Percentiles rank a stretch among this genome's conserved stretches.
Evolutionary conservation across 2,797 vertebrate genomes (phyloP).

Genomic region (Bovichtus diacanthus): DNA sequence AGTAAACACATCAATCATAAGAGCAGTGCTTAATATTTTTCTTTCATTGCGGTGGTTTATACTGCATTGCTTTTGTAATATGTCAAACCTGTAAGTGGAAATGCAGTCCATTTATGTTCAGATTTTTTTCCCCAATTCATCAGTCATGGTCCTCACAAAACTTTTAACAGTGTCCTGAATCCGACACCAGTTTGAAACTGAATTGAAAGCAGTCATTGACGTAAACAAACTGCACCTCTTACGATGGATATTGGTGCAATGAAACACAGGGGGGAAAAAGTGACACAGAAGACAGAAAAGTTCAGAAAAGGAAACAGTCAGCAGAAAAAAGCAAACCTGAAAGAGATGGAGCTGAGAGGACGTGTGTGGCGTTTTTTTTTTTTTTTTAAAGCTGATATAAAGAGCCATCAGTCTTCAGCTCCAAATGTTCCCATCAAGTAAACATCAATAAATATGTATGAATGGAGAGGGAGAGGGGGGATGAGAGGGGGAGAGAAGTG

Average conservation of each 20-base stretch:
- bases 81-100: constrained; percentile 41
- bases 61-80: constrained; percentile 31
- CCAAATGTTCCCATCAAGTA: constrained; percentile 78
- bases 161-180: constrained; percentile 57
- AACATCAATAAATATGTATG: constrained; percentile 83
- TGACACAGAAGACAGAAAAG: constrained; percentile 61
- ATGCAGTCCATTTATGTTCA: constrained; percentile 11
- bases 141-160: constrained; percentile 49
- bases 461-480: constrained; percentile 49
- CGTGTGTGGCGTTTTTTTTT: constrained; percentile 31
- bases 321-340: constrained; percentile 61
- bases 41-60: constrained; percentile 35
- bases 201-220: constrained; percentile 42
- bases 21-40: constrained; percentile 54
- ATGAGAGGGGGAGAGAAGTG: constrained; percentile 19
- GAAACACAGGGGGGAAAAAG: constrained; percentile 33
- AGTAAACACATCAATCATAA: constrained; percentile 73
- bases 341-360: constrained; percentile 65
- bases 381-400: constrained; percentile 60
- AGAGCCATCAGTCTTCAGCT: constrained; percentile 76
- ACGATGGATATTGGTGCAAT: constrained; percentile 69
- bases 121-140: constrained; percentile 48
- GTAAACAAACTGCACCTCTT: constrained; percentile 58
- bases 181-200: constrained; percentile 33
- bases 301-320: constrained; percentile 67